Conservation (phyloP, 2,113 vertebrate species). For the Leptosomus discolor region DNA sequence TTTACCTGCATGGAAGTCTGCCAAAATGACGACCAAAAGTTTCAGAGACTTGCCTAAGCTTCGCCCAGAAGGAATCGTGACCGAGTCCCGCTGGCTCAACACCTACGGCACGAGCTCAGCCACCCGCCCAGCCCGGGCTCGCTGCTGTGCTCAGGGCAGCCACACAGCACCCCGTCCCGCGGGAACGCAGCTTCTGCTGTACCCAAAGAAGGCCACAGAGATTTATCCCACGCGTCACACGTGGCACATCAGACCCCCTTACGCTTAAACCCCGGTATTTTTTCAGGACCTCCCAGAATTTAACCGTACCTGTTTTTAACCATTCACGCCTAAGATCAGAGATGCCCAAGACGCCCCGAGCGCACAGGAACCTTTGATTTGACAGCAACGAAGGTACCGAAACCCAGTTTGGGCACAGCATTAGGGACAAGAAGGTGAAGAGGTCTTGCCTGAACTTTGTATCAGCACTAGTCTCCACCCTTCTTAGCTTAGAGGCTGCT, state of each 20-base stretch:
- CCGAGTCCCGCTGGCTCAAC: fast-evolving
- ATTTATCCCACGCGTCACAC: not conserved
- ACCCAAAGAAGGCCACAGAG: fast-evolving
- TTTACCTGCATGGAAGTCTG: not conserved
- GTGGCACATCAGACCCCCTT: no score
- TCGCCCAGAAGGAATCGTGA: fast-evolving
- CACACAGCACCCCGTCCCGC: not conserved
- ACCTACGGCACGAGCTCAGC: not conserved
- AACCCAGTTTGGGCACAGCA: not conserved
- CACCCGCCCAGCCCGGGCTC: not conserved
- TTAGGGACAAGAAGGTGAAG: not conserved
- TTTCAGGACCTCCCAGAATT: not conserved
- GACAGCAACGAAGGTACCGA: fast-evolving
- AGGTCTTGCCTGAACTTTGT: not conserved
- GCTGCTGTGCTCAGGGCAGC: fast-evolving
- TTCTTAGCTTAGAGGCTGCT: not conserved
- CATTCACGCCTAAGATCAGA: not conserved
- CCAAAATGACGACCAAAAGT: not conserved
- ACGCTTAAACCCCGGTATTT: no score
- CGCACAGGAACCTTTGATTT: no score
- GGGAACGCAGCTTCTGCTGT: not conserved
- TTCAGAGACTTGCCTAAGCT: not conserved
- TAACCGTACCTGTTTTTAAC: not conserved
- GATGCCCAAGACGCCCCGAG: no score
- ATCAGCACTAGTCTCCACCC: not conserved